Conservation (phyloP, 2,888 invertebrate genomes). For the Cryptocheilus praepositus region DNA sequence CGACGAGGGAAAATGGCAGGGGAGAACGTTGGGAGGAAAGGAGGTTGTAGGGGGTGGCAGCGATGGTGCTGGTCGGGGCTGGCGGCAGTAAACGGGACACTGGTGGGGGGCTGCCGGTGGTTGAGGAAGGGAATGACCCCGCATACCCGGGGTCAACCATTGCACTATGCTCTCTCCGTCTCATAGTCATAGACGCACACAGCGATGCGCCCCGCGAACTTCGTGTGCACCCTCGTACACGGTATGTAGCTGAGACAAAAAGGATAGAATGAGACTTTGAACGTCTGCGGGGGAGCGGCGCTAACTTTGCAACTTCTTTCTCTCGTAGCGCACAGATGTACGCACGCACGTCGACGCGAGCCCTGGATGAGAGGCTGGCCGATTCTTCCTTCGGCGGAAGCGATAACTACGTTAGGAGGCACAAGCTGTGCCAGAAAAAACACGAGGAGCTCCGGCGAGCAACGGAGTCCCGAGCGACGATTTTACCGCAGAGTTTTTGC, state of each 20-base stretch:
- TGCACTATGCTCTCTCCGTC: slow-evolving; percentile 54
- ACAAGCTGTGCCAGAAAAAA: no score
- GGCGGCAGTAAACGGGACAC: not conserved
- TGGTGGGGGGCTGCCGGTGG: slow-evolving; percentile 50
- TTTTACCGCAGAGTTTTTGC: not conserved
- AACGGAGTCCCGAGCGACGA: not conserved
- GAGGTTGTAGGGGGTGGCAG: slow-evolving; percentile 26
- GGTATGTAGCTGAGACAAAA: slow-evolving; percentile 12
- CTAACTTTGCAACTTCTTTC: not conserved
- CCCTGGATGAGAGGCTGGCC: no score
- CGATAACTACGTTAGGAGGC: no score
- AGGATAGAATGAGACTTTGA: not conserved
- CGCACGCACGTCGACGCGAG: no score
- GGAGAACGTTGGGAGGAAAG: slow-evolving; percentile 28
- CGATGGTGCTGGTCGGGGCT: slow-evolving; percentile 5
- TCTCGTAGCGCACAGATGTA: no score
- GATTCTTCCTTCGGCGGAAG: no score
- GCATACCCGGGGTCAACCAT: slow-evolving; percentile 67
- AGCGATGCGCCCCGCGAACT: slow-evolving; percentile 36
- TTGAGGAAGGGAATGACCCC: slow-evolving; percentile 69
- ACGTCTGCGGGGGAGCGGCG: not conserved
- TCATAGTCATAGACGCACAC: slow-evolving; percentile 33
- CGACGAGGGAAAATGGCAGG: slow-evolving; percentile 16
- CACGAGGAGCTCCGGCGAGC: no score
- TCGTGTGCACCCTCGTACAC: slow-evolving; percentile 32